phyloP scores from a whole-genome alignment of 2,888 invertebrate genomes.

The Dicycla oo region DNA sequence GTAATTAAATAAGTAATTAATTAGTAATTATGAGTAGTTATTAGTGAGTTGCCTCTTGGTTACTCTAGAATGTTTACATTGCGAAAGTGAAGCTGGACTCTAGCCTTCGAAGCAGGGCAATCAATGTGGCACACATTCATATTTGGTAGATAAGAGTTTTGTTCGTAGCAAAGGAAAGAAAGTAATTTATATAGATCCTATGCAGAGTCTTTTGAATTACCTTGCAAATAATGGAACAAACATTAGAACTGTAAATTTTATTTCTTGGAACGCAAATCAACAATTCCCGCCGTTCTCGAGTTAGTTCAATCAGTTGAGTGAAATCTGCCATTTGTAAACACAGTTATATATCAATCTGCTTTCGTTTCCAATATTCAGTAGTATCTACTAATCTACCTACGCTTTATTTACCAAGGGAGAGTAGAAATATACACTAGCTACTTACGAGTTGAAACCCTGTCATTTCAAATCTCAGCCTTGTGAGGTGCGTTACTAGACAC shows the following conservation, averaged over 20 bases:
- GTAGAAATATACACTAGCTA: conserved; percentile 32
- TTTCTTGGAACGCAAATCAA: conserved; percentile 13
- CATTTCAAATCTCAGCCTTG: background rate
- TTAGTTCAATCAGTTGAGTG: conserved; percentile 48
- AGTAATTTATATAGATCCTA: background rate
- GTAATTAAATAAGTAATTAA: background rate
- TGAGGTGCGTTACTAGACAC: conserved; percentile 1
- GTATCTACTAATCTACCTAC: conserved; percentile 22
- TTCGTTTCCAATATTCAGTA: conserved; percentile 48
- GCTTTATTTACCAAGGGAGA: conserved; percentile 33
- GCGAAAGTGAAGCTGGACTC: background rate
- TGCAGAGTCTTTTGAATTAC: background rate
- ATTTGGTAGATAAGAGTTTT: too few relatives aligned
- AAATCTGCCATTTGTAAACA: conserved; percentile 47
- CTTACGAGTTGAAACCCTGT: conserved; percentile 5
- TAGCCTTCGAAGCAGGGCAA: background rate
- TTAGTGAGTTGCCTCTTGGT: too few relatives aligned
- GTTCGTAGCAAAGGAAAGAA: too few relatives aligned
- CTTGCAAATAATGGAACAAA: background rate
- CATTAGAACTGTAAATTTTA: conserved; percentile 13
- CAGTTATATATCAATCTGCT: conserved; percentile 52
- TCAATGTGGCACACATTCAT: background rate
- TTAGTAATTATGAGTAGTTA: background rate
- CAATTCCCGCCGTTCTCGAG: conserved; percentile 16
- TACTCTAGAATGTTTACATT: background rate